These are phyloP conservation scores for Drosophila suzukii DNA, from an alignment of 1,140 invertebrate species.

Conservation along the genomic window DNA sequence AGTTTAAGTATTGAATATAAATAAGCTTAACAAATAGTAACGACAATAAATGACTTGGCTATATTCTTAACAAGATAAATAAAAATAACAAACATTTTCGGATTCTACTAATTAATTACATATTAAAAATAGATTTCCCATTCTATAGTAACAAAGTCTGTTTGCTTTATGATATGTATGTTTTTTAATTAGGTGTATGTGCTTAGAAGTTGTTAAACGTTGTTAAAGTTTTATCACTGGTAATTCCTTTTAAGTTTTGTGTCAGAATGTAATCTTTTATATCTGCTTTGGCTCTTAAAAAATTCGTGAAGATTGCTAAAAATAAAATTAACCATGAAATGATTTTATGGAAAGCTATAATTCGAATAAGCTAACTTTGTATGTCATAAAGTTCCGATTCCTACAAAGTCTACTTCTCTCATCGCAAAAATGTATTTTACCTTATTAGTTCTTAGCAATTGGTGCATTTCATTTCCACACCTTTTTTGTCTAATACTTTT, in stretches of 20 bases:
- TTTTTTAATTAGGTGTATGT: too few species aligned
- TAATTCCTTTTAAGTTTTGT: too few species aligned
- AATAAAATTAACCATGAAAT: background rate
- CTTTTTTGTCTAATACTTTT: too few species aligned
- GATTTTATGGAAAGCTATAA: background rate
- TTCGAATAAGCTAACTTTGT: conserved; percentile 15
- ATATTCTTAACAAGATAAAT: background rate
- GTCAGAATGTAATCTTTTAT: too few species aligned
- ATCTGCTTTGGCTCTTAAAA: background rate
- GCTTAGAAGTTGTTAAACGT: too few species aligned
- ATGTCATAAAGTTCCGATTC: conserved; percentile 7
- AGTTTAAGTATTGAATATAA: background rate
- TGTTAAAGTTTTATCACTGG: too few species aligned
- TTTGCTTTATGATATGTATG: too few species aligned
- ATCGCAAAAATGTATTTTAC: conserved; percentile 10
- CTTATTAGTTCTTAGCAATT: conserved; percentile 3
- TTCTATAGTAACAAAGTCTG: background rate
- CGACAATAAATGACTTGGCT: background rate
- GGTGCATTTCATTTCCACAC: too few species aligned
- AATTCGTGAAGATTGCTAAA: background rate
- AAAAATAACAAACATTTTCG: background rate
- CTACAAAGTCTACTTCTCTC: too few species aligned
- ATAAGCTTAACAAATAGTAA: background rate
- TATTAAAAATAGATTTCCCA: background rate
- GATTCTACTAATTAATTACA: background rate